phyloP scores from a whole-genome alignment of 2,888 invertebrate genomes.

The Steinernema carpocapsae region DNA sequence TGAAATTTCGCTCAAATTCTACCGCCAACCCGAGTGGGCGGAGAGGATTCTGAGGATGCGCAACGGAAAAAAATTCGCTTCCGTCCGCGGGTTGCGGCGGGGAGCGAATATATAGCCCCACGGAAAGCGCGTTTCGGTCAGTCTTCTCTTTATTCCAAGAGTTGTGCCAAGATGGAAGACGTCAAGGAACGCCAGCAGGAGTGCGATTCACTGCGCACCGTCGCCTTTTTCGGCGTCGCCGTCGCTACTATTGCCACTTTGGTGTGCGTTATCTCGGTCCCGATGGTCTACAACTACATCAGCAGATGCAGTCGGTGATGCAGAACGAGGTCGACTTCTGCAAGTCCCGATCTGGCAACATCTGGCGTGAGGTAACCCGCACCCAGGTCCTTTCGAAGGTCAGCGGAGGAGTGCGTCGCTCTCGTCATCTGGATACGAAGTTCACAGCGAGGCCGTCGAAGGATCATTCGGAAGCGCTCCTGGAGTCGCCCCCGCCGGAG shows the following conservation, averaged over 20 bases:
- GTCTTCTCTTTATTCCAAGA: too few species aligned
- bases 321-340: too few species aligned
- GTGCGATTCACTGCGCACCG: constrained; percentile 44
- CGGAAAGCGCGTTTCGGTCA: too few species aligned
- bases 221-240: constrained; percentile 66
- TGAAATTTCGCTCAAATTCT: too few species aligned
- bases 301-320: constrained; percentile 61
- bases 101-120: too few species aligned
- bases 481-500: constrained; percentile 38
- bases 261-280: constrained; percentile 62
- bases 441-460: constrained; percentile 42
- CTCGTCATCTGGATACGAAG: constrained; percentile 50
- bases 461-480: constrained; percentile 34
- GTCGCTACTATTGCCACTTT: constrained; percentile 63
- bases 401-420: constrained; percentile 30
- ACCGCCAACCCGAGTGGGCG: too few species aligned
- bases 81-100: too few species aligned
- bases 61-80: too few species aligned
- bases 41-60: too few species aligned
- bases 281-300: constrained; percentile 66
- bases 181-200: neutral
- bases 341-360: too few species aligned
- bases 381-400: constrained; percentile 54
- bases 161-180: too few species aligned
- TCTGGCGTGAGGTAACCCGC: constrained; percentile 63